phyloP scores from a whole-genome alignment of 2,888 invertebrate genomes.

The Pseudococcus viburni region DNA sequence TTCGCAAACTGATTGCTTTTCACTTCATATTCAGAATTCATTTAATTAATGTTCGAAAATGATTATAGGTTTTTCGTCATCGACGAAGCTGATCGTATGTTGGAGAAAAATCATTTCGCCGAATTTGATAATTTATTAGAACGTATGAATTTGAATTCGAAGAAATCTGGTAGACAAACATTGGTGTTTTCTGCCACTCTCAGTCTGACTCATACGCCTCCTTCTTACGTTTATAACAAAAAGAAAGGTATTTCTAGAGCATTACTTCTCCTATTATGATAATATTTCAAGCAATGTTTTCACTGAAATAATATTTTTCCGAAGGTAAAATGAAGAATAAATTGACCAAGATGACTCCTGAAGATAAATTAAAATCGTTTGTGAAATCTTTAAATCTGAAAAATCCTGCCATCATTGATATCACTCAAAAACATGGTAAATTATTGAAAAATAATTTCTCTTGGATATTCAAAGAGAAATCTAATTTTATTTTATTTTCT shows the following conservation, averaged over 20 bases:
- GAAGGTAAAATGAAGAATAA: constrained; percentile 71
- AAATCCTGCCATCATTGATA: constrained; percentile 93
- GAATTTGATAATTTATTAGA: constrained; percentile 88
- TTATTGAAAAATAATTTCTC: background rate
- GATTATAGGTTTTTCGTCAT: constrained; percentile 86
- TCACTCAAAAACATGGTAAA: constrained; percentile 83
- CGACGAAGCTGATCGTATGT: constrained; percentile 99
- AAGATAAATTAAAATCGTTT: constrained; percentile 83
- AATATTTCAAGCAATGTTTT: background rate
- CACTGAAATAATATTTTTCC: constrained; percentile 7
- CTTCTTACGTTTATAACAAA: constrained; percentile 75
- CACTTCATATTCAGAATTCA: background rate
- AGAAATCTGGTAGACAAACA: constrained; percentile 80
- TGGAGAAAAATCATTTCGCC: constrained; percentile 95
- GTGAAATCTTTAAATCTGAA: constrained; percentile 87
- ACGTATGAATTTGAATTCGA: constrained; percentile 79
- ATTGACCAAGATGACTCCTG: constrained; percentile 75
- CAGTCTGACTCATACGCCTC: constrained; percentile 90
- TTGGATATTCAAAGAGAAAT: background rate
- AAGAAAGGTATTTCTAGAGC: constrained; percentile 65
- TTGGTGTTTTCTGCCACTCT: constrained; percentile 98
- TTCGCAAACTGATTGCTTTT: background rate
- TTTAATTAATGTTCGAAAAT: background rate
- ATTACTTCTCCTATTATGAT: background rate
- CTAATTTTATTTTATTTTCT: background rate